Evolutionary conservation across 2,113 vertebrate species (phyloP).

Genomic region (Lampris incognitus): DNA sequence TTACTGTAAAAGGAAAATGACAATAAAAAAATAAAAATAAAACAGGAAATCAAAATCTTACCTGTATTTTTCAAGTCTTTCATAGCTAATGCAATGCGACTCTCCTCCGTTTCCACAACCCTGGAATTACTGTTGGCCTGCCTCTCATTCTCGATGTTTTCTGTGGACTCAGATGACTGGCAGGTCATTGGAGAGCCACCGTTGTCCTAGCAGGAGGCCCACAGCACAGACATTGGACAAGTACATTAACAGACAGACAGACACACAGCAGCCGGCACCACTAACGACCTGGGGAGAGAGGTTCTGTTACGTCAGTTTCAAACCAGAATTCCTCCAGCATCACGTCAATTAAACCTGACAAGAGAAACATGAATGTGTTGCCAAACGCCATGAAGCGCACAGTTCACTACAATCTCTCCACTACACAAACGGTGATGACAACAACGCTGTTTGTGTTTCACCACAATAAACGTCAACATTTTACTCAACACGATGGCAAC

Average conservation of each 20-base stretch:
- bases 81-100: constrained; percentile 81
- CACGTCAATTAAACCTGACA: too few relatives aligned
- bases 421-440: too few relatives aligned
- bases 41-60: constrained; percentile 40
- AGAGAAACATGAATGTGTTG: too few relatives aligned
- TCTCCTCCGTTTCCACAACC: constrained; percentile 77
- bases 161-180: constrained; percentile 83
- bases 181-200: constrained; percentile 84
- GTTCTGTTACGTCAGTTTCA: not conserved
- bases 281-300: too few relatives aligned
- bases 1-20: too few relatives aligned
- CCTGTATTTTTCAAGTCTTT: constrained; percentile 85
- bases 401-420: too few relatives aligned
- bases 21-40: not conserved
- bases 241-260: constrained; percentile 6
- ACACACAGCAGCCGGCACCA: not conserved
- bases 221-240: constrained; percentile 56
- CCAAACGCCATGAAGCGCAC: too few relatives aligned
- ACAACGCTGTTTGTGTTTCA: too few relatives aligned
- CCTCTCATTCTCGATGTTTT: constrained; percentile 72
- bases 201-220: constrained; percentile 33
- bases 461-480: too few relatives aligned
- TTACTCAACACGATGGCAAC: too few relatives aligned
- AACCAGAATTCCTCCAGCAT: too few relatives aligned
- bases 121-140: constrained; percentile 57